A percentile compares a stretch with the other conserved stretches of the same genome.
These are phyloP conservation scores for Periophthalmus magnuspinnatus DNA, from an alignment of 2,797 vertebrate genomes.

Conservation along the genomic window DNA sequence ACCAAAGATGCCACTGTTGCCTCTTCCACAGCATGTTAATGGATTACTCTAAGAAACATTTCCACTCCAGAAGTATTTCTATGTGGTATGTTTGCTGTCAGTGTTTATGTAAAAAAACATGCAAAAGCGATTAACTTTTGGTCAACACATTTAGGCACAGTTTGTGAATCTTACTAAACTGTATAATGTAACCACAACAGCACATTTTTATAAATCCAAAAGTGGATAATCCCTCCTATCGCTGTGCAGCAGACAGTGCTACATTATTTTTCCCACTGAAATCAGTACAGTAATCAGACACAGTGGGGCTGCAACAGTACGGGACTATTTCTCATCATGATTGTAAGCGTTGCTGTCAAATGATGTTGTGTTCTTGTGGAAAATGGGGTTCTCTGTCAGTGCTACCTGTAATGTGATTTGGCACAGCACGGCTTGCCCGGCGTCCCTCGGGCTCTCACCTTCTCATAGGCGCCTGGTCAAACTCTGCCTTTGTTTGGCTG, in stretches of 20 bases:
- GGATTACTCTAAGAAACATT: too few species aligned
- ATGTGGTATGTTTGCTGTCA: not conserved
- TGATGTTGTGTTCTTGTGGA: slow-evolving; percentile 42
- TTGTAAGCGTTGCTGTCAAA: slow-evolving; percentile 42
- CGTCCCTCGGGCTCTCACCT: slow-evolving; percentile 36
- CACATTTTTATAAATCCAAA: slow-evolving; percentile 31
- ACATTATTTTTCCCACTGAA: slow-evolving; percentile 48
- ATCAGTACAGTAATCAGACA: slow-evolving; percentile 30
- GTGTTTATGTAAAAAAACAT: not conserved
- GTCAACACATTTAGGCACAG: not conserved
- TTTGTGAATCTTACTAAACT: slow-evolving; percentile 13
- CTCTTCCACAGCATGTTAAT: too few species aligned
- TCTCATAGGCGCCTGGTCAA: slow-evolving; percentile 32
- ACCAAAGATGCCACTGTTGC: too few species aligned
- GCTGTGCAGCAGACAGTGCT: slow-evolving; percentile 47
- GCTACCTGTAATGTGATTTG: slow-evolving; percentile 37
- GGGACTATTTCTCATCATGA: slow-evolving; percentile 27
- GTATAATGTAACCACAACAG: slow-evolving; percentile 26
- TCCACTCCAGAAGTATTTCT: not conserved
- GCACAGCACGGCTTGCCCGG: slow-evolving; percentile 23
- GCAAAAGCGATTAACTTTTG: too few species aligned
- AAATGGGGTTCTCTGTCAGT: slow-evolving; percentile 34
- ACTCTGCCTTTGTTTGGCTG: slow-evolving; percentile 37
- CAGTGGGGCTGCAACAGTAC: slow-evolving; percentile 21
- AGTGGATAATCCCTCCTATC: slow-evolving; percentile 65